Evolutionary conservation across 1,140 invertebrate species (phyloP), one percentile per base, ranked within the genome.

Genomic region (Neodiprion virginianus): DNA sequence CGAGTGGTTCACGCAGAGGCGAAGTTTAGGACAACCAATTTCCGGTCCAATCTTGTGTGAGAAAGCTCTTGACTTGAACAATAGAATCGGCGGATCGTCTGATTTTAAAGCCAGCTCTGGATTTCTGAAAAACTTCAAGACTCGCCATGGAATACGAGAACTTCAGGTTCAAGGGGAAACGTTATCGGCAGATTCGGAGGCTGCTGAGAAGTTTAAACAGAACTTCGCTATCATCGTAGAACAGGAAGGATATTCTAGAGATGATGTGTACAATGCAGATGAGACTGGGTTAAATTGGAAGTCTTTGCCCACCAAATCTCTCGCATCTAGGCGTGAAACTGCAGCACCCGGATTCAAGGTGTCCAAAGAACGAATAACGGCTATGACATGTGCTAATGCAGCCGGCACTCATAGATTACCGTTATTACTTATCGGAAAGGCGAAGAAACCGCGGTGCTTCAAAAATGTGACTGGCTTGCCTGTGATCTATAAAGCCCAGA

Each of bases 341-440:
- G n/a, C 74, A 49, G 76, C 75, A 7, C 76, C 75, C 50, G 80
- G 77, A 12, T 67, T 68, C 14, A 84, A 84, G 71, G 28, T 40
- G 4, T 67, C 48, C 21, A 82, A 84, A 73, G 77, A 80, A 12
- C 81, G 86, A 76, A 74, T 88, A 1, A 88, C 85, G 47, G 79
- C 84, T 48, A 71, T 88, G 61, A 74, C 84, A 0, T 83, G 80
- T 72, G 77, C 78, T 10, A 79, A 81, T 67, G 79, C 77, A 1
- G 75, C 69, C 49, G 79, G 77, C 23, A 72, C 79, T 14, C 79
- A 81, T 69, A 77, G 77, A 73, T 71, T 79, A 12, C 78, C 78
- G 47, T 74, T 81, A 28, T 69, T 83, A 0, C 5, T 82, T n/a
- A 82, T 83, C 48, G 83, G 81, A 5, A 82, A 80, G 66, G 75